Conservation (phyloP, 2,113 vertebrate species). For the Pterocles burchelli region DNA sequence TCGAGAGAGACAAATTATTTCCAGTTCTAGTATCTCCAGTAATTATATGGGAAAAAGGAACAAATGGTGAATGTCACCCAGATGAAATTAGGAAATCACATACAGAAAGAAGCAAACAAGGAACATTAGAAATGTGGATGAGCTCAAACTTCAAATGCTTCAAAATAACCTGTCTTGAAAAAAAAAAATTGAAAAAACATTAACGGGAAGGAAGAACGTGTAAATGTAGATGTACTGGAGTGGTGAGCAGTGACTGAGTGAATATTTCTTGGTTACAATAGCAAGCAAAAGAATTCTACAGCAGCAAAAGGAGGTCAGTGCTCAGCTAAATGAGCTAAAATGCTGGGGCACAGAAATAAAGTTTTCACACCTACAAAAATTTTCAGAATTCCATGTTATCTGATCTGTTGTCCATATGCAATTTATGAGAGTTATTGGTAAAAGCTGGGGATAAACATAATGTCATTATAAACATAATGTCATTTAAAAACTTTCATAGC, state of each 20-base stretch:
- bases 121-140: neutral
- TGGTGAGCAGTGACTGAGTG: neutral
- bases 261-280: neutral
- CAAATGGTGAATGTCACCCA: accelerated
- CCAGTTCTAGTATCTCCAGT: neutral
- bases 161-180: neutral
- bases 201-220: neutral
- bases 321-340: neutral
- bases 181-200: neutral
- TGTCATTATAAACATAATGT: neutral
- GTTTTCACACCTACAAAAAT: neutral
- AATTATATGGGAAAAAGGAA: accelerated
- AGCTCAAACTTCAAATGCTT: neutral
- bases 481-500: neutral
- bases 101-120: neutral
- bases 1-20: neutral
- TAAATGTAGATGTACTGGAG: neutral
- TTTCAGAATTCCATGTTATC: neutral
- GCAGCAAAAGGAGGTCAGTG: neutral
- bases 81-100: neutral
- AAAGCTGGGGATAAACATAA: neutral
- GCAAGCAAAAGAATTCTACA: neutral
- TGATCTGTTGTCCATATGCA: accelerated
- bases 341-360: neutral
- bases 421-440: neutral